Evolutionary conservation across 1,140 invertebrate species (phyloP).

Genomic region (Metopolophium dirhodum): DNA sequence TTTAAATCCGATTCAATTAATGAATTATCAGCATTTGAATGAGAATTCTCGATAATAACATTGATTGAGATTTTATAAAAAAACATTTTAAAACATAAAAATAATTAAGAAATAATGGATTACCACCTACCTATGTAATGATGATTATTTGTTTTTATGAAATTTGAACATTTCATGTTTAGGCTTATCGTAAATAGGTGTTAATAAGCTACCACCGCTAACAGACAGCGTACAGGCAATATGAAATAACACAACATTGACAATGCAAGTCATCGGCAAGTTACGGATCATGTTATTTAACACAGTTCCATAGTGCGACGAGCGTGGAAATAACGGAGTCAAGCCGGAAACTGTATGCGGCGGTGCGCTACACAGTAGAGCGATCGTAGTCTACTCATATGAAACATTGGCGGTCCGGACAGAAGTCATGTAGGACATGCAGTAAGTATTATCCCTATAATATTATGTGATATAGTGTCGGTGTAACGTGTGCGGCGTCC

Average conservation of each 20-base stretch:
- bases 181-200: conserved; percentile 27
- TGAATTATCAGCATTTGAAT: not conserved
- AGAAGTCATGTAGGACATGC: not conserved
- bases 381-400: not conserved
- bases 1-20: not conserved
- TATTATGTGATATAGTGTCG: not conserved
- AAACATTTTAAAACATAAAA: not conserved
- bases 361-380: not conserved
- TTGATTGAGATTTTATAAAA: not conserved
- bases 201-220: not conserved
- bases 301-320: not conserved
- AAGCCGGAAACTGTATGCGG: not conserved
- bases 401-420: not conserved
- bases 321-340: not conserved
- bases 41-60: not conserved
- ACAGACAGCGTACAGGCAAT: not conserved
- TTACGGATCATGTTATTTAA: not conserved
- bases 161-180: not conserved
- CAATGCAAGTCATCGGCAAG: not conserved
- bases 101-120: not conserved
- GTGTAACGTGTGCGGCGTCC: not conserved
- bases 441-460: not conserved
- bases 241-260: not conserved
- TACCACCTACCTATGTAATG: not conserved
- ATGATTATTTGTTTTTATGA: not conserved